Percentiles rank a stretch among this genome's conserved stretches.
phyloP scores from a whole-genome alignment of 2,888 invertebrate genomes.

The Ectobius pallidus region DNA sequence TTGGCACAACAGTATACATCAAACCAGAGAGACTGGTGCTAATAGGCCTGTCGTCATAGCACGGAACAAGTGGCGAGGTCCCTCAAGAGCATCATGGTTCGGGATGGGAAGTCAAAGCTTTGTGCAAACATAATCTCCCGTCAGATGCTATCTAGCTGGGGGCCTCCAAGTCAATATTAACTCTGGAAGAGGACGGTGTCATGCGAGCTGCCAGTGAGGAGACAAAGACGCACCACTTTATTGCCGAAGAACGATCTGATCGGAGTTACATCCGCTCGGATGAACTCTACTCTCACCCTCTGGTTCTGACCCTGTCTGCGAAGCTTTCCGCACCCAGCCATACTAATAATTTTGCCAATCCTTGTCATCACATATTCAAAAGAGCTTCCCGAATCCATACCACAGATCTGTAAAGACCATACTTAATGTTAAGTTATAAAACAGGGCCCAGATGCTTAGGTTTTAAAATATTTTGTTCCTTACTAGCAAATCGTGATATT shows the following conservation, averaged over 20 bases:
- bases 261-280: constrained; percentile 20
- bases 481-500: too few relatives aligned
- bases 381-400: too few relatives aligned
- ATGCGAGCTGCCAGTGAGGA: background rate
- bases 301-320: too few relatives aligned
- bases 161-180: constrained; percentile 23
- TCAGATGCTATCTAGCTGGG: background rate
- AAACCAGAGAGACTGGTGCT: too few relatives aligned
- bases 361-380: too few relatives aligned
- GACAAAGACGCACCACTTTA: constrained; percentile 23
- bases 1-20: too few relatives aligned
- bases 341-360: too few relatives aligned
- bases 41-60: constrained; percentile 3
- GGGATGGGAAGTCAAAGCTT: constrained; percentile 10
- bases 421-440: too few relatives aligned
- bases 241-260: constrained; percentile 27
- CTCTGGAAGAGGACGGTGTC: background rate
- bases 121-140: constrained; percentile 31
- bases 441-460: too few relatives aligned
- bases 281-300: background rate
- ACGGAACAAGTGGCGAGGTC: background rate
- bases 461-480: too few relatives aligned
- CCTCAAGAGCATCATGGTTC: background rate
- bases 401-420: too few relatives aligned
- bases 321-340: too few relatives aligned